Conservation (phyloP, 2,113 vertebrate species). For the Nettapus auritus region DNA sequence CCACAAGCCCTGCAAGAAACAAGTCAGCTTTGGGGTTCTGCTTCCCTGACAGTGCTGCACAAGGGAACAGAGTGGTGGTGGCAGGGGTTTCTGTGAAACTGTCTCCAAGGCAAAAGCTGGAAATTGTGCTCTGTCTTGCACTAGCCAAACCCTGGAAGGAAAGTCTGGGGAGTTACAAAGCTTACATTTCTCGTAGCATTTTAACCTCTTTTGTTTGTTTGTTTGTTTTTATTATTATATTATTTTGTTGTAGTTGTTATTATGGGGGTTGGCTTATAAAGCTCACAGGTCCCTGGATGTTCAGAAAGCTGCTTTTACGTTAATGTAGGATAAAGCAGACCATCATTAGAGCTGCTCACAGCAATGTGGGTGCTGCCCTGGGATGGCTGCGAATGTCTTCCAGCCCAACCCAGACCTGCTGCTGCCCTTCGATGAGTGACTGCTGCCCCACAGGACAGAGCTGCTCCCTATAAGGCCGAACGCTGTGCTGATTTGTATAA, state of each 20-base stretch:
- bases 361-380: background rate
- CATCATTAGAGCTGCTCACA: background rate
- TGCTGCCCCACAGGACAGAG: background rate
- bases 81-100: background rate
- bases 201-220: background rate
- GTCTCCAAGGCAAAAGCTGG: background rate
- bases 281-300: background rate
- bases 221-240: background rate
- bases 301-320: background rate
- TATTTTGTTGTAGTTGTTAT: background rate
- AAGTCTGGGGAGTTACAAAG: background rate
- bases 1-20: background rate
- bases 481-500: background rate
- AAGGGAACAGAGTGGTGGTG: background rate
- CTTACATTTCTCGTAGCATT: background rate
- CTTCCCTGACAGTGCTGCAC: rapidly evolving
- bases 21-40: background rate
- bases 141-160: background rate
- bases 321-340: background rate
- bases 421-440: background rate
- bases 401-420: background rate
- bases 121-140: background rate
- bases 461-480: conserved; percentile 8
- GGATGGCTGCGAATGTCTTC: background rate
- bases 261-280: background rate